Conservation (phyloP, 2,113 vertebrate genomes). For the Phaetusa simplex region DNA sequence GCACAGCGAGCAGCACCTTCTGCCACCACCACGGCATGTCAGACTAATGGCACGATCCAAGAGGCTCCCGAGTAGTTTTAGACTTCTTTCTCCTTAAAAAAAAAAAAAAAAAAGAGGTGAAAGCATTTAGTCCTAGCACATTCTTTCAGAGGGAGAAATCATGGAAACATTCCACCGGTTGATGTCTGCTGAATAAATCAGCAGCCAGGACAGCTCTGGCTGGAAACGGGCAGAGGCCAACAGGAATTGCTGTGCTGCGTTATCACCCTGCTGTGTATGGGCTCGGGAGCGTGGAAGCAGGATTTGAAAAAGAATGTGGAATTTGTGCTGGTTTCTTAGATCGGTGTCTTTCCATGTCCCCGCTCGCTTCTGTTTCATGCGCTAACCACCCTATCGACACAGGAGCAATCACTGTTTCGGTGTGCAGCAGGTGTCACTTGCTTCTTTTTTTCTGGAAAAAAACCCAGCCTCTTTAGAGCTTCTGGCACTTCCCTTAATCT, state of each 20-base stretch:
- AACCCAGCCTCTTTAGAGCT: background rate
- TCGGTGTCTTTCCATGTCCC: background rate
- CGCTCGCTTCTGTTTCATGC: background rate
- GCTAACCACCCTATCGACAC: background rate
- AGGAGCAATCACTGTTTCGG: background rate
- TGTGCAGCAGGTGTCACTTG: background rate
- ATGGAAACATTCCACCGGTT: background rate
- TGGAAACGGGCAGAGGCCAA: background rate
- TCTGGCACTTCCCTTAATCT: background rate
- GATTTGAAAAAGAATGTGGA: background rate
- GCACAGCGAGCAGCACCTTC: background rate
- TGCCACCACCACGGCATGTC: background rate
- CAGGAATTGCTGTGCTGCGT: background rate
- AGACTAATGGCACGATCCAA: rapidly evolving
- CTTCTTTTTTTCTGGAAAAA: background rate
- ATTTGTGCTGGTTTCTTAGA: background rate
- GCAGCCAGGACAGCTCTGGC: background rate
- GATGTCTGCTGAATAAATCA: slow-evolving; percentile 11
- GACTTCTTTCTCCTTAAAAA: background rate
- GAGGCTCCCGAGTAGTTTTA: background rate
- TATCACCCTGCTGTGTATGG: background rate
- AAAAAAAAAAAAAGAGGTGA: background rate
- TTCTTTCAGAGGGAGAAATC: background rate
- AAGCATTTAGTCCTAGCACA: background rate
- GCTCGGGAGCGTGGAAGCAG: background rate